phyloP scores from a whole-genome alignment of 2,113 vertebrate species.

The Aviceda subcristata region DNA sequence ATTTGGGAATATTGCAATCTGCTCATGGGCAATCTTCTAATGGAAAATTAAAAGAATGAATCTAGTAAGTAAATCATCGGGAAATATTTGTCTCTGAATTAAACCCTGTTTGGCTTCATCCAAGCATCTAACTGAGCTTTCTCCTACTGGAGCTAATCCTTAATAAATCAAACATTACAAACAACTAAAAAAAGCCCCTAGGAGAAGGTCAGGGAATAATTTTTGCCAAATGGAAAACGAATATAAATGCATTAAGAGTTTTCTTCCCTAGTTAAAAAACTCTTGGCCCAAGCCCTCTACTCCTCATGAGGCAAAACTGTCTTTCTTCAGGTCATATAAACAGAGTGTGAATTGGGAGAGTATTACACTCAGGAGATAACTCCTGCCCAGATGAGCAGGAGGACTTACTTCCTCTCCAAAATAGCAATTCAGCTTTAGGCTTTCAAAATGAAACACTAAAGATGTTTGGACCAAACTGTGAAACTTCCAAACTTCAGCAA shows the following conservation, averaged over 20 bases:
- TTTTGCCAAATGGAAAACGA: conserved; percentile 24
- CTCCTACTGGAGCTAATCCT: conserved; percentile 23
- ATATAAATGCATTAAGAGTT: not conserved
- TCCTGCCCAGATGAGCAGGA: not conserved
- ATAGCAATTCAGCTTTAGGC: not conserved
- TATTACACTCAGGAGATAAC: not conserved
- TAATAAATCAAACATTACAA: conserved; percentile 49
- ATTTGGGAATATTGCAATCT: conserved; percentile 34
- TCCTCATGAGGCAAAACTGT: not conserved
- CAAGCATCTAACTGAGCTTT: conserved; percentile 28
- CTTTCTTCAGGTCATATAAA: not conserved
- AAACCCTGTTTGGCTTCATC: conserved; percentile 30
- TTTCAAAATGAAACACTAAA: not conserved
- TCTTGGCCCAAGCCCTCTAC: not conserved
- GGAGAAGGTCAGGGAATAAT: not conserved
- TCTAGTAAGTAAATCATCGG: conserved; percentile 13
- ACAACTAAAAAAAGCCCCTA: conserved; percentile 2
- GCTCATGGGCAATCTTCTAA: conserved; percentile 32
- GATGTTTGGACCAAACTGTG: not conserved
- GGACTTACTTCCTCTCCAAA: not conserved
- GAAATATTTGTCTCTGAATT: conserved; percentile 19
- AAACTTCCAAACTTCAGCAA: not conserved
- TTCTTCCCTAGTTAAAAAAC: not conserved
- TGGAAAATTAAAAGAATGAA: conserved; percentile 53
- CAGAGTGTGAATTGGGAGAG: not conserved